Percentiles rank a stretch among this genome's conserved stretches.
phyloP scores from a whole-genome alignment of 2,113 vertebrate genomes.

The Oreochromis niloticus region DNA sequence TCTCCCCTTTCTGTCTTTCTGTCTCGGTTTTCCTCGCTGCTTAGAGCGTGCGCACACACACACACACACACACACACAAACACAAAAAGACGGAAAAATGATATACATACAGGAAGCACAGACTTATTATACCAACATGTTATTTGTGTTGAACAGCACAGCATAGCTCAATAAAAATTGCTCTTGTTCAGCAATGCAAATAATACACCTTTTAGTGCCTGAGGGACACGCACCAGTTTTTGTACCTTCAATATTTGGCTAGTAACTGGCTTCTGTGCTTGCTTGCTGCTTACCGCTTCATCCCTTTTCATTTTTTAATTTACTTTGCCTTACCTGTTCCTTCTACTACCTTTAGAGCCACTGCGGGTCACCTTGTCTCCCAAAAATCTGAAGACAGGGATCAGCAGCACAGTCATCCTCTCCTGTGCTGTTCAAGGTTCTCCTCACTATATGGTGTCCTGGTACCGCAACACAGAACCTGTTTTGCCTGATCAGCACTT shows the following conservation, averaged over 20 bases:
- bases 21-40: constrained; percentile 37
- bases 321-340: neutral
- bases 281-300: neutral
- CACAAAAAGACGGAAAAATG: neutral
- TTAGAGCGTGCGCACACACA: neutral
- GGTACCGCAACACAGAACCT: constrained; percentile 95
- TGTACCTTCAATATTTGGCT: neutral
- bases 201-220: neutral
- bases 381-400: constrained; percentile 97
- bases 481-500: constrained; percentile 87
- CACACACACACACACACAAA: neutral
- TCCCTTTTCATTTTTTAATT: neutral
- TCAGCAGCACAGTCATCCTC: constrained; percentile 96
- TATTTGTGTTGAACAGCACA: neutral
- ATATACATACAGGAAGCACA: neutral
- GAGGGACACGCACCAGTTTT: neutral
- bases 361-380: constrained; percentile 94
- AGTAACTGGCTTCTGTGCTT: neutral
- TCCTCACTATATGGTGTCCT: constrained; percentile 87
- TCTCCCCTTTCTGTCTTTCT: constrained; percentile 44
- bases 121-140: neutral
- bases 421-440: constrained; percentile 91
- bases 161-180: neutral
- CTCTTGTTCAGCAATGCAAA: neutral
- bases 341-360: constrained; percentile 74